Base-by-base conservation (phyloP, 2,113 vertebrate species). In the Tyrannus savana region DNA sequence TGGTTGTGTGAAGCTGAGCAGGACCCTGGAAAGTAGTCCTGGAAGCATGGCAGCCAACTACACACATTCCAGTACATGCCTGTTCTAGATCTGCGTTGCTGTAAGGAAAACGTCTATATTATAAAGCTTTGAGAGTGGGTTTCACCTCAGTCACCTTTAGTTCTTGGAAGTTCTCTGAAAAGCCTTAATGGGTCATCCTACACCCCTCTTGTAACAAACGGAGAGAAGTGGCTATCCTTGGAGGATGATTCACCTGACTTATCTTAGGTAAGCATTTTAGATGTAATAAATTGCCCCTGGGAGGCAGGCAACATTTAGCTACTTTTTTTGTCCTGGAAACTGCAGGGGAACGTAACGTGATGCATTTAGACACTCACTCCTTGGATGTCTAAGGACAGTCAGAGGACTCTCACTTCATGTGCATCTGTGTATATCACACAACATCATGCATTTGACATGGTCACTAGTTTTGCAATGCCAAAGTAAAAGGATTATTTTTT, bases 1-100 rank as follows among this genome's bases (percentile, higher is more conserved):
- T 66, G 64, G 46, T 85, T 89, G 35, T 81, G 50, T 88, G 92
- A 96, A 75, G 42, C 88, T 93, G 72, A 90, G 82, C 84, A 92
- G 85, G 86, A 74, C 35, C 68, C 71, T 72, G 68, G 85, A 86
- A 94, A 94, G 72, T 24, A 31, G 44, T 39, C 88, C 59, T 78
- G 75, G 79, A 80, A 83, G 39, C 0, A 1, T 10, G 59, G 82
- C 55, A 86, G 59, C 52, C 78, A 91, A 74, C 59, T 60, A 31
- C 24, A 5, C 75, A 52, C 22, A 77, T 91, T 90, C 75, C 85
- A 92, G 79, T 31, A 35, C 55, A 28, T 71, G 63, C 19, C 35
- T 91, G 44, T 49, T 71, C 91, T 35, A 89, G 69, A 82, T 56
- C 80, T 72, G 15, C 52, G 28, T 49, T 84, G 60, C 64, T 89